Evolutionary conservation across 2,797 vertebrate genomes (phyloP).

Genomic region (Microtus agrestis): DNA sequence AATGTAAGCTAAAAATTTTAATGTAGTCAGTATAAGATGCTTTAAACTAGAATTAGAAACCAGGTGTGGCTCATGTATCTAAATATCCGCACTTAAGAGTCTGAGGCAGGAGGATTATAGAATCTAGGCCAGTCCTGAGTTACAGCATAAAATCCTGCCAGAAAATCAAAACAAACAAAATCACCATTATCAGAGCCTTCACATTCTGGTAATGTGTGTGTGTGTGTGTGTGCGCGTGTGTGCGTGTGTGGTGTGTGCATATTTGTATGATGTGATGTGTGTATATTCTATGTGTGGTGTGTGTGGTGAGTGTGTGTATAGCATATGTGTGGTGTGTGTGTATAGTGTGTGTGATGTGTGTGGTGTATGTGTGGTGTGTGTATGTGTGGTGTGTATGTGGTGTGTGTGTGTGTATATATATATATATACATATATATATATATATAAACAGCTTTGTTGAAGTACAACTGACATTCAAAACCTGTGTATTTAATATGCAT

Average conservation of each 20-base stretch:
- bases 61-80: not conserved
- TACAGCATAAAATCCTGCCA: not conserved
- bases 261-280: no score
- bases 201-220: not conserved
- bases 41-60: constrained; percentile 73
- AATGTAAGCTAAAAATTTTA: not conserved
- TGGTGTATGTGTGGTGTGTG: not conserved
- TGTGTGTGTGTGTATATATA: no score
- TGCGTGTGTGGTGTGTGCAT: not conserved
- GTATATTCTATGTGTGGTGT: not conserved
- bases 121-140: not conserved
- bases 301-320: not conserved
- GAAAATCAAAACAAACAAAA: not conserved
- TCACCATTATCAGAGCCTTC: constrained; percentile 45
- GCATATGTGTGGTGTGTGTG: not conserved
- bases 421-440: no score
- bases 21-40: constrained; percentile 62
- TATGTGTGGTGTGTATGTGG: no score
- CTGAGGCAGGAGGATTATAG: not conserved
- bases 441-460: not conserved
- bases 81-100: not conserved
- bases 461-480: not conserved
- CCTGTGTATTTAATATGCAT: not conserved
- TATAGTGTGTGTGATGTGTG: not conserved
- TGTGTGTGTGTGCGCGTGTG: not conserved